Evolutionary conservation across 2,888 invertebrate genomes (phyloP), one percentile per base, ranked within the genome.

Genomic region (Rosalia funebris): DNA sequence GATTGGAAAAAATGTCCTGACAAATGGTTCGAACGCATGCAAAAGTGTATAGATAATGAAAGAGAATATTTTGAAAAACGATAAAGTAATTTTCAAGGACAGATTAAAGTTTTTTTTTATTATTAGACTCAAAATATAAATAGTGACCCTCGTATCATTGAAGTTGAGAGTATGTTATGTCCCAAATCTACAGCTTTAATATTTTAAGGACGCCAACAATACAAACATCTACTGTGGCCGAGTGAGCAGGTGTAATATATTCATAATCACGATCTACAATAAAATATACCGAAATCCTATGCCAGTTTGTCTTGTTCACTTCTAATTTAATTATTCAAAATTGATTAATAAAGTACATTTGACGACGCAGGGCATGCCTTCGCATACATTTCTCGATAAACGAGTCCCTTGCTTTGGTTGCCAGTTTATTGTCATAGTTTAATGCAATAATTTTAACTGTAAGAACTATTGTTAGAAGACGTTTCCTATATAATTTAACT

Each of bases 241-340:
- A 5, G 2, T 44, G 25, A 44, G 44, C 17, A 44, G 44, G 44
- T 44, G 25, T 64, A 57, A 64, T 61, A 12, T 65, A 65, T 65
- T 55, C 65, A 60, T 11, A 45, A 57, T 45, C 65, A 65, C 65
- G 65, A 48, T 41, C 46, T 25, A 46, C 44, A 50, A 45, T 55
- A 59, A 50, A 62, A 62, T 62, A 54, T 39, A 57, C 57, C 50
- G 46, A 65, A 65, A 60, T 62, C 54, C 50, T 52, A 59, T 60
- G 62, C 54, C 54, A 57, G 56, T 62, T 65, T 62, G 55, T 54
- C 57, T 65, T 65, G 60, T 65, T 62, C 65, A 60, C 60, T 42
- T 57, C 53, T 52, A 57, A 59, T 62, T 57, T 60, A 65, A 65
- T 62, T 50, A 65, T 62, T 55, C 46, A 54, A 60, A 57, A 60